Evolutionary conservation across 2,888 invertebrate species (phyloP), one percentile per base, ranked within the genome.

Genomic region (Ferdinandea cuprea): DNA sequence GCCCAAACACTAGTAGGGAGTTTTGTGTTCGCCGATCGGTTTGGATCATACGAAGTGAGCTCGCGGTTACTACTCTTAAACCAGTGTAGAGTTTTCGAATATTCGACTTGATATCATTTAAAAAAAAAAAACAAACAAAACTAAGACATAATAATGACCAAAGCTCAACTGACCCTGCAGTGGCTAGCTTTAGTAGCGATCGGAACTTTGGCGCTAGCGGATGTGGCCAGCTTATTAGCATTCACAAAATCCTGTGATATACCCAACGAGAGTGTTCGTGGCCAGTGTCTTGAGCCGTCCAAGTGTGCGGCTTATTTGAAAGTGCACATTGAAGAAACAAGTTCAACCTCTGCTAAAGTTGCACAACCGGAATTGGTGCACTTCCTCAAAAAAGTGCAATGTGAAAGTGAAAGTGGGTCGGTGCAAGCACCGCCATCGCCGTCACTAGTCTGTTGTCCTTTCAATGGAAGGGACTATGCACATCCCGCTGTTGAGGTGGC

Each of bases 371-470:
- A 89, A 77, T 89, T 87, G 63, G 87, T 88, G 61, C 89, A 89
- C 78, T 90, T 90, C 74, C 85, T 90, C 40, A 90, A 90, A 86
- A 88, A 88, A 85, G 88, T 91, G 32, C 90, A 90, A 37, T 91
- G 90, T 80, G 61, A 86, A 72, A 86, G 87, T 44, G 85, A 85
- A 25, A 74, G 74, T 63, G 66, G 71, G 77, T 66, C 73, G 63
- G 25, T 9, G 13, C n/a, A n/a, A n/a, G n/a, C n/a, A n/a, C 87
- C 89, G 0, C 35, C 54, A 68, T 61, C 73, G 52, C 19, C 5
- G 13, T 86, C 88, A 0, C 66, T 87, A 0, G 89, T 90, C 0
- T 90, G 90, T 77, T 90, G 90, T 63, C 90, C 90, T 1, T 86
- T 88, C 4, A 88, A 89, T 68, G 87, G 88, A 0, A 88, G 88